Evolutionary conservation across 2,888 invertebrate genomes (phyloP).

Genomic region (Thereva unica): DNA sequence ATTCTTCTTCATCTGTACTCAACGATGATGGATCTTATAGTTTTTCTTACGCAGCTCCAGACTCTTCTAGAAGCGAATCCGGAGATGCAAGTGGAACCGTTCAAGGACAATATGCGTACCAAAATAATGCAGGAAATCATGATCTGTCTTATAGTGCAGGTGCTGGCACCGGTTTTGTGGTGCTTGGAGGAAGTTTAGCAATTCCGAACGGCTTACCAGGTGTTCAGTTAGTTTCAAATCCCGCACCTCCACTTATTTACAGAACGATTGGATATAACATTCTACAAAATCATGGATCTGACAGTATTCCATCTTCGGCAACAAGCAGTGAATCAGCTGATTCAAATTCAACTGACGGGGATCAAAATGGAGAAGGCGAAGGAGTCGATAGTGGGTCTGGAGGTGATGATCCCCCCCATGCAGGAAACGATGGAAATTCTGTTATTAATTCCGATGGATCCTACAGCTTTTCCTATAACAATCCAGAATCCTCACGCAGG

Average conservation of each 20-base stretch:
- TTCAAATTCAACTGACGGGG: too few relatives aligned
- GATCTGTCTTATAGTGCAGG: constrained; percentile 74
- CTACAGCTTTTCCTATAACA: neutral
- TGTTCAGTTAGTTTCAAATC: too few relatives aligned
- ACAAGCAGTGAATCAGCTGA: too few relatives aligned
- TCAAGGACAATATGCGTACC: constrained; percentile 67
- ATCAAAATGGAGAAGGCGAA: too few relatives aligned
- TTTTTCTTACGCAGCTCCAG: constrained; percentile 50
- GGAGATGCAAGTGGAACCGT: constrained; percentile 52
- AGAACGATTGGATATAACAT: too few relatives aligned
- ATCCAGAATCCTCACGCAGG: neutral
- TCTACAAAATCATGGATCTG: too few relatives aligned
- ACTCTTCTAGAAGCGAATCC: constrained; percentile 52
- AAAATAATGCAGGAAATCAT: constrained; percentile 73
- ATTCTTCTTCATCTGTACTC: too few relatives aligned
- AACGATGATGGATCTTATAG: constrained; percentile 44
- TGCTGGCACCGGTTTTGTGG: constrained; percentile 60
- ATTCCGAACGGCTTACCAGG: constrained; percentile 43
- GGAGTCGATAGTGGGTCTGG: neutral
- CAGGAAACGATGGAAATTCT: too few relatives aligned
- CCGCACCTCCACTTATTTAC: too few relatives aligned
- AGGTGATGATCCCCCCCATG: too few relatives aligned
- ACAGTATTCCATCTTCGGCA: too few relatives aligned
- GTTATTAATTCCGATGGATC: too few relatives aligned
- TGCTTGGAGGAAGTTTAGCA: constrained; percentile 54